phyloP scores from a whole-genome alignment of 2,888 invertebrate species.

The Amphiduros pacificus region DNA sequence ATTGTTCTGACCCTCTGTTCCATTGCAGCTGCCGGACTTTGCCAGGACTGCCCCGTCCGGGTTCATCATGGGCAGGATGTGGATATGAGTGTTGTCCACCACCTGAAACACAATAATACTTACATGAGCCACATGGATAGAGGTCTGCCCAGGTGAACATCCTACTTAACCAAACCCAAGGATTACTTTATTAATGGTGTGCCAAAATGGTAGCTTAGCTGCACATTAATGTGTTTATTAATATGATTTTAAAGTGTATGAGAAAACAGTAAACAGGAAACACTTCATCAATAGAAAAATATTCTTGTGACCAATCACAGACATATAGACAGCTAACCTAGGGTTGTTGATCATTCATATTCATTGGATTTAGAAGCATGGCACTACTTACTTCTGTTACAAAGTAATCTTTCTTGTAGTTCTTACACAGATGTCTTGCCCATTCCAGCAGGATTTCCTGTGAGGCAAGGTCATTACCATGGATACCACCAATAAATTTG shows the following conservation, averaged over 20 bases:
- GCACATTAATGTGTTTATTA: too few relatives aligned
- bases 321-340: too few relatives aligned
- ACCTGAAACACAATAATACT: conserved; percentile 35
- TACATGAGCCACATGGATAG: too few relatives aligned
- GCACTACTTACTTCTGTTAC: conserved; percentile 42
- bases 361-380: too few relatives aligned
- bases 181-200: too few relatives aligned
- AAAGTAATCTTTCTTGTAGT: conserved; percentile 44
- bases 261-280: background rate
- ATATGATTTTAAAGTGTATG: background rate
- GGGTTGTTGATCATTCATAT: too few relatives aligned
- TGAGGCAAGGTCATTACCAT: conserved; percentile 57
- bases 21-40: conserved; percentile 34
- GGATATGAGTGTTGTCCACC: conserved; percentile 41
- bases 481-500: conserved; percentile 50
- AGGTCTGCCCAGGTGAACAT: too few relatives aligned
- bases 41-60: conserved; percentile 46
- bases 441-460: conserved; percentile 55
- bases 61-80: conserved; percentile 49
- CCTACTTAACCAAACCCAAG: too few relatives aligned
- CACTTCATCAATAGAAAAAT: too few relatives aligned
- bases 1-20: conserved; percentile 36
- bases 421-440: conserved; percentile 43
- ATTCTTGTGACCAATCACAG: too few relatives aligned
- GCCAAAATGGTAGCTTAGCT: too few relatives aligned